Conservation (phyloP, 2,888 invertebrate genomes). For the Sarcophaga variegata region DNA sequence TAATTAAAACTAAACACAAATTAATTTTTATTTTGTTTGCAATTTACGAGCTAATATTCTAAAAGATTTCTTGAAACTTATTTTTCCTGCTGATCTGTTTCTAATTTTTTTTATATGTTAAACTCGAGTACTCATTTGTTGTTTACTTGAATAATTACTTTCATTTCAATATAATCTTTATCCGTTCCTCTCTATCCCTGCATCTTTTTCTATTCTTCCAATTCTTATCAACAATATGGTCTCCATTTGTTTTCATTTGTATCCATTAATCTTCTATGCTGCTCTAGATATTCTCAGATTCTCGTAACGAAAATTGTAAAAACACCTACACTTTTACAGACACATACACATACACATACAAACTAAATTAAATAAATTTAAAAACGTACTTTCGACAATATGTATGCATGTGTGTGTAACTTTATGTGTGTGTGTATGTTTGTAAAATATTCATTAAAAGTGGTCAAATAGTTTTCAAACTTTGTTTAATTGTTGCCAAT, state of each 20-base stretch:
- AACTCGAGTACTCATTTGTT: background rate
- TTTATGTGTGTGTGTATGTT: background rate
- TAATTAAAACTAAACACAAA: too few species aligned
- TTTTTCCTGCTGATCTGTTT: too few species aligned
- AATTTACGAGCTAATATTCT: too few species aligned
- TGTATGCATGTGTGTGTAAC: too few species aligned
- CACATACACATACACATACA: too few species aligned
- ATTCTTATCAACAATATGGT: background rate
- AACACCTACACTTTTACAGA: too few species aligned
- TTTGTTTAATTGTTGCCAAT: slow-evolving; percentile 37
- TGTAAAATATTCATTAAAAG: slow-evolving; percentile 40
- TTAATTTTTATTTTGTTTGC: too few species aligned
- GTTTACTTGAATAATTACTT: background rate
- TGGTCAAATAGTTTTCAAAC: slow-evolving; percentile 44
- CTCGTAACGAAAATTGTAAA: too few species aligned
- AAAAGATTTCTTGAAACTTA: too few species aligned
- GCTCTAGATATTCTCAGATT: too few species aligned
- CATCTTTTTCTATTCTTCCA: background rate
- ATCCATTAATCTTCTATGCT: background rate
- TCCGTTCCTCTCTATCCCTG: background rate
- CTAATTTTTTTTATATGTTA: background rate
- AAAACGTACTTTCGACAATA: too few species aligned
- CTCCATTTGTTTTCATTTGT: background rate
- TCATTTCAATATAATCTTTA: background rate
- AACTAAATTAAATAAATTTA: too few species aligned